Evolutionary conservation across 2,888 invertebrate species (phyloP).

Genomic region (Baccha elongata): DNA sequence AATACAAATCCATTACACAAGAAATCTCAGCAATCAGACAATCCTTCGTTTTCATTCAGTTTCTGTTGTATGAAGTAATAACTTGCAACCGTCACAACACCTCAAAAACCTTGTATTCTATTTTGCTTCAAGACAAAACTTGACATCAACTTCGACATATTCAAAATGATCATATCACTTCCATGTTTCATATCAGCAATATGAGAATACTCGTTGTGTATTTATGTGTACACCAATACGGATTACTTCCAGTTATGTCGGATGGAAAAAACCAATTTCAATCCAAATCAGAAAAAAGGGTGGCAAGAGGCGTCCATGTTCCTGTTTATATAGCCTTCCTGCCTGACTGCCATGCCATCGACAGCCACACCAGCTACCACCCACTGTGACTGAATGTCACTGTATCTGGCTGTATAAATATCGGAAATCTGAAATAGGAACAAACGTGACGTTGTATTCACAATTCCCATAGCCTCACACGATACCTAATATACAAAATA

Average conservation of each 20-base stretch:
- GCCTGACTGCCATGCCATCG: background rate
- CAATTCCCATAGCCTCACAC: slow-evolving; percentile 25
- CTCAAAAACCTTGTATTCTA: slow-evolving; percentile 41
- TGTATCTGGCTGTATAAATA: slow-evolving; percentile 56
- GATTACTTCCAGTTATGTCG: slow-evolving; percentile 13
- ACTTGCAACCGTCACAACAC: slow-evolving; percentile 70
- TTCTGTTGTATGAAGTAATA: slow-evolving; percentile 55
- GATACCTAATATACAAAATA: slow-evolving; percentile 5
- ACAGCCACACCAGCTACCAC: slow-evolving; percentile 5
- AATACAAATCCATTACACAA: slow-evolving; percentile 33
- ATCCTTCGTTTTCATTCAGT: slow-evolving; percentile 3
- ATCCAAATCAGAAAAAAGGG: slow-evolving; percentile 51
- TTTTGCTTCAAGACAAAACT: slow-evolving; percentile 26
- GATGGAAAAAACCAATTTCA: slow-evolving; percentile 68
- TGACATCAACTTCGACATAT: slow-evolving; percentile 40
- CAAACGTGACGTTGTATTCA: slow-evolving; percentile 52
- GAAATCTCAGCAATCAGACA: slow-evolving; percentile 60
- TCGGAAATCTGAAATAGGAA: slow-evolving; percentile 58
- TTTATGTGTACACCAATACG: background rate
- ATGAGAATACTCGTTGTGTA: background rate
- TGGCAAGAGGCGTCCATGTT: slow-evolving; percentile 22
- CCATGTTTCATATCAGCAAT: slow-evolving; percentile 30
- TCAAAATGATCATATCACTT: slow-evolving; percentile 68
- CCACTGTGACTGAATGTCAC: slow-evolving; percentile 48
- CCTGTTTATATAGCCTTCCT: slow-evolving; percentile 38